Conservation (phyloP, 1,140 invertebrate species). For the Bombus picipes region DNA sequence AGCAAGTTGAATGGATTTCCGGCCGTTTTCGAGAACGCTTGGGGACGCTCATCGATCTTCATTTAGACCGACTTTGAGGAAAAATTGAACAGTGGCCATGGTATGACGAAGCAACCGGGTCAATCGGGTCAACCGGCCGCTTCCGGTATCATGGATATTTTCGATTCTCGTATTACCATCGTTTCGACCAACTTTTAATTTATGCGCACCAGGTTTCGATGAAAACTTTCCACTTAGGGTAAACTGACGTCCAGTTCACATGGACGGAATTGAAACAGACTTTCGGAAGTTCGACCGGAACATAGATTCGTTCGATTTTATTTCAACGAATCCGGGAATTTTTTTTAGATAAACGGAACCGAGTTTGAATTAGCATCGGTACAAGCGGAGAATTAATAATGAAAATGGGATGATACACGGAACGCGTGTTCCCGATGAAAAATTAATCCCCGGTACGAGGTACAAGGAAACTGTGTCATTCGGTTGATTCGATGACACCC, state of each 20-base stretch:
- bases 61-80: background rate
- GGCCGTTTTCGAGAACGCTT: constrained; percentile 10
- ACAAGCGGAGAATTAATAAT: constrained; percentile 1
- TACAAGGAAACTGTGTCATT: constrained; percentile 22
- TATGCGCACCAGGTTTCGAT: background rate
- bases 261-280: no score
- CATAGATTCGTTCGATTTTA: background rate
- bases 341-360: no score
- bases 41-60: constrained; percentile 38
- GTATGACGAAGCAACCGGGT: constrained; percentile 10
- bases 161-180: background rate
- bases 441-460: constrained; percentile 11
- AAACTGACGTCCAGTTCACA: background rate
- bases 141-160: background rate
- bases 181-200: background rate
- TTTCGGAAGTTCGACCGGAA: no score
- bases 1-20: constrained; percentile 16
- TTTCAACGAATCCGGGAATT: background rate
- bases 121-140: background rate
- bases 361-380: no score
- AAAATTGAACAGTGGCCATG: constrained; percentile 4
- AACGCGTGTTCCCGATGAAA: constrained; percentile 22
- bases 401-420: constrained; percentile 1
- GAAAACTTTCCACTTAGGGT: no score
- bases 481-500: constrained; percentile 33